phyloP scores from a whole-genome alignment of 92 coral and sea anemone species.

The Ricordea florida region DNA sequence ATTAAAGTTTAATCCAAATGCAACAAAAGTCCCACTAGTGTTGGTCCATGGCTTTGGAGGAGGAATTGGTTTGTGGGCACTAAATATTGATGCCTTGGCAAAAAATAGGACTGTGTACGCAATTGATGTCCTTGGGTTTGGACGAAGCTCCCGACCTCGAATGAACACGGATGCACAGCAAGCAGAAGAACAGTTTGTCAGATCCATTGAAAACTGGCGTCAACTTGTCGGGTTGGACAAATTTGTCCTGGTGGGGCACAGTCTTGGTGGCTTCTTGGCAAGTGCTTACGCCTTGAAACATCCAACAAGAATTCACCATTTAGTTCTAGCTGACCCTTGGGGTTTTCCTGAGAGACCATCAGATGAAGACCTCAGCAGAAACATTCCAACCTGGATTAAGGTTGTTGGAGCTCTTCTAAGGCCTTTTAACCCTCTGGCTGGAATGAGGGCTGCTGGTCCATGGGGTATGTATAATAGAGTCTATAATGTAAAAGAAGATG shows the following conservation, averaged over 20 bases:
- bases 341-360: constrained; percentile 86
- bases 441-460: constrained; percentile 94
- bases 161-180: constrained; percentile 65
- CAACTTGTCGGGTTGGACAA: constrained; percentile 83
- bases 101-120: constrained; percentile 80
- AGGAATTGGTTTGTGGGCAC: constrained; percentile 91
- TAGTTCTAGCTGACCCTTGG: constrained; percentile 93
- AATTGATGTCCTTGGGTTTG: constrained; percentile 90
- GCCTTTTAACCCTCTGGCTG: constrained; percentile 92
- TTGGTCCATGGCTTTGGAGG: constrained; percentile 98
- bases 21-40: constrained; percentile 69
- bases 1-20: constrained; percentile 74
- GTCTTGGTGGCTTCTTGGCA: constrained; percentile 93
- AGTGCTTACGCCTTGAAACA: constrained; percentile 82
- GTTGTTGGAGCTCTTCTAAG: constrained; percentile 70
- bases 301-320: constrained; percentile 82
- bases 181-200: constrained; percentile 83
- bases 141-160: constrained; percentile 92
- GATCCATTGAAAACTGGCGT: constrained; percentile 83
- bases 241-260: constrained; percentile 89
- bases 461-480: constrained; percentile 65
- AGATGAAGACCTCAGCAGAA: constrained; percentile 54
- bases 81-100: constrained; percentile 82
- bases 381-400: constrained; percentile 87
- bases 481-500: too few relatives aligned